Percentiles rank a stretch among this genome's conserved stretches.
phyloP scores from a whole-genome alignment of 2,113 vertebrate genomes.

The Microcebus murinus region DNA sequence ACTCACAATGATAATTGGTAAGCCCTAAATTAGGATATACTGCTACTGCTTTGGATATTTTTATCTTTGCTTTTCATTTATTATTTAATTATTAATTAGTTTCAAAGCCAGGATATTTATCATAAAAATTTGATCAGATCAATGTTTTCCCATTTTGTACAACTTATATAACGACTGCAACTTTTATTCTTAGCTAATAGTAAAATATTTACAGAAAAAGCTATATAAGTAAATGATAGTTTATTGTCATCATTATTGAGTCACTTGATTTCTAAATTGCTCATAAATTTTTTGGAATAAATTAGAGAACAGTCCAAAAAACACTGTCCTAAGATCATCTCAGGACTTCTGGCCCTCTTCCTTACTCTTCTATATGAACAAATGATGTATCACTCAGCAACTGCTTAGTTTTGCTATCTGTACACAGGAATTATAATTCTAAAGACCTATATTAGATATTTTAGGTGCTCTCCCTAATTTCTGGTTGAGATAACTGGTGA shows the following conservation, averaged over 20 bases:
- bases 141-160: neutral
- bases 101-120: neutral
- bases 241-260: neutral
- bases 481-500: neutral
- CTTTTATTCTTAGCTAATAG: conserved; percentile 16
- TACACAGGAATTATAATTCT: neutral
- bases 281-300: neutral
- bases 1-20: neutral
- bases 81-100: neutral
- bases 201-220: neutral
- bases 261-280: neutral
- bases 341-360: neutral
- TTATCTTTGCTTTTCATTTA: neutral
- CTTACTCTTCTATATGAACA: neutral
- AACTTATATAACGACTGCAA: neutral
- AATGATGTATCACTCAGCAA: neutral
- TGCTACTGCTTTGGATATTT: neutral
- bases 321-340: neutral
- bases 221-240: neutral
- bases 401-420: neutral
- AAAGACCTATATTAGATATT: neutral
- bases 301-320: neutral
- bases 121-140: neutral
- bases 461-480: neutral
- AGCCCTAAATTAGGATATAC: neutral